A percentile compares a stretch with the other conserved stretches of the same genome.
phyloP scores from a whole-genome alignment of 1,140 invertebrate species.

The Bradynema listronoti region DNA sequence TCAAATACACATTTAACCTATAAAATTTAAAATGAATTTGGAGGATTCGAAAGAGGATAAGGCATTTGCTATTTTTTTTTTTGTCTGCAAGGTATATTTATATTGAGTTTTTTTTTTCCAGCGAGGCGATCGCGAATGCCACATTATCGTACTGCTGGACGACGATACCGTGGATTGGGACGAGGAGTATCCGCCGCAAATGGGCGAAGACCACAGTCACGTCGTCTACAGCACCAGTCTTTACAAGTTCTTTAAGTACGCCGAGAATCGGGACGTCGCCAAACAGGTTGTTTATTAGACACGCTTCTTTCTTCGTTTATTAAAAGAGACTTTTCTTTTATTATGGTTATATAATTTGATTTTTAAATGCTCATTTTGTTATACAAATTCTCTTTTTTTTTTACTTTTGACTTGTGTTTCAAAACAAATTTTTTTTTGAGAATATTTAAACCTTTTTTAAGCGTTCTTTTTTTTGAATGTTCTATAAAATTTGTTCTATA shows the following conservation, averaged over 20 bases:
- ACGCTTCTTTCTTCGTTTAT: no score
- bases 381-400: background rate
- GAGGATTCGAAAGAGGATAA: no score
- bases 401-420: no score
- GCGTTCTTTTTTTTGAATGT: background rate
- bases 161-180: slow-evolving; percentile 97
- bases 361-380: slow-evolving; percentile 1
- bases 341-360: slow-evolving; percentile 6
- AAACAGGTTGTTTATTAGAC: slow-evolving; percentile 83
- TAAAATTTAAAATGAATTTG: no score
- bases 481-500: background rate
- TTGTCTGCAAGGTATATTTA: no score
- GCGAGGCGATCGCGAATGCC: slow-evolving; percentile 64
- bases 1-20: no score
- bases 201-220: slow-evolving; percentile 95
- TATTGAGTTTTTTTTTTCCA: slow-evolving; percentile 45
- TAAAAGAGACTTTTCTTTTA: no score
- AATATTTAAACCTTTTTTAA: no score
- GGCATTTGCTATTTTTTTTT: no score
- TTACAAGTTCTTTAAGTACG: slow-evolving; percentile 86
- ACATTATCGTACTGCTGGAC: slow-evolving; percentile 86
- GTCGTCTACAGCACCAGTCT: slow-evolving; percentile 63
- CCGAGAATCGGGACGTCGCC: slow-evolving; percentile 96
- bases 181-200: slow-evolving; percentile 93
- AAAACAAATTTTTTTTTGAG: no score